Conservation (phyloP, 2,888 invertebrate species). For the Hypolimnas misippus region DNA sequence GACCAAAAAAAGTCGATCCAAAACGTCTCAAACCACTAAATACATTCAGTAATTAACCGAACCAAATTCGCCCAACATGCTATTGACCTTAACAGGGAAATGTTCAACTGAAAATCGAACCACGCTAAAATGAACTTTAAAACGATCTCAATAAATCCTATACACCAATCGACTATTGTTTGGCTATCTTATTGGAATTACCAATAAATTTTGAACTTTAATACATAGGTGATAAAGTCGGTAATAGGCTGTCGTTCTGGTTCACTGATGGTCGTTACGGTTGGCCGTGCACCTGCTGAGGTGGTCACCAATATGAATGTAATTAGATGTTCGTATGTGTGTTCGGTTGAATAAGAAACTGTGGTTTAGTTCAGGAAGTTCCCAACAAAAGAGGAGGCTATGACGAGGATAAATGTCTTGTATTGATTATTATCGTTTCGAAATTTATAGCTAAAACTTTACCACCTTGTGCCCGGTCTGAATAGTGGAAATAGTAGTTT, state of each 20-base stretch:
- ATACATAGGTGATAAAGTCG: constrained; percentile 35
- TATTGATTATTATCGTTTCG: constrained; percentile 29
- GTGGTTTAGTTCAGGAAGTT: constrained; percentile 73
- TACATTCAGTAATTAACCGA: constrained; percentile 10
- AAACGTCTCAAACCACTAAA: background rate
- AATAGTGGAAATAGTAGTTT: background rate
- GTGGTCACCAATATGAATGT: constrained; percentile 79
- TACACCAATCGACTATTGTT: constrained; percentile 52
- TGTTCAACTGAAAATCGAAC: constrained; percentile 55
- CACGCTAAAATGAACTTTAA: constrained; percentile 59
- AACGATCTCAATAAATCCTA: constrained; percentile 59
- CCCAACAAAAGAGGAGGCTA: constrained; percentile 49
- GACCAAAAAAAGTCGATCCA: background rate
- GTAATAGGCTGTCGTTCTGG: constrained; percentile 48
- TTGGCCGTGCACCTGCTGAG: constrained; percentile 70
- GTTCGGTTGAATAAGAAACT: constrained; percentile 57
- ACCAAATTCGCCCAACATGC: constrained; percentile 71
- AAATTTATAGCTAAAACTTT: constrained; percentile 2
- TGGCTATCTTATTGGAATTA: constrained; percentile 50
- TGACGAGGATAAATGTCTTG: constrained; percentile 31
- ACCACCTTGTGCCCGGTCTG: background rate
- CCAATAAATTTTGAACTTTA: constrained; percentile 46
- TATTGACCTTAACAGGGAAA: constrained; percentile 67
- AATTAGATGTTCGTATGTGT: constrained; percentile 64
- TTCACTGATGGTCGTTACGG: constrained; percentile 73